Percentiles rank a stretch among this genome's conserved stretches.
Evolutionary conservation across 2,888 invertebrate genomes (phyloP).

Genomic region (Reticulitermes lucifugus): DNA sequence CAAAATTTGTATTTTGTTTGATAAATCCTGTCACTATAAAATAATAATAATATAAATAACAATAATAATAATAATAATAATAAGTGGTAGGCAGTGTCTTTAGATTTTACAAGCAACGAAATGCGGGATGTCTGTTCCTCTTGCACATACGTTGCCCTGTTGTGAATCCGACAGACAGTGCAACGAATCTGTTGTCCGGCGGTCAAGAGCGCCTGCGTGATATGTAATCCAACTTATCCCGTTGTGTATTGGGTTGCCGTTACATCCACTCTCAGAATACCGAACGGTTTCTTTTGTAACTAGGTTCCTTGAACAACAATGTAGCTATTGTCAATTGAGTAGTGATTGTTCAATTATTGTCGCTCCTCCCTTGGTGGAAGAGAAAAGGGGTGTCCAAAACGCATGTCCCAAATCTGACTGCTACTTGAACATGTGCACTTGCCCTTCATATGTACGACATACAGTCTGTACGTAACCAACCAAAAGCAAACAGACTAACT

Average conservation of each 20-base stretch:
- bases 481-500: no score
- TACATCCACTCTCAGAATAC: constrained; percentile 2
- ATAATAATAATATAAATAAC: no score
- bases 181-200: background rate
- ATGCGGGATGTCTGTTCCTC: background rate
- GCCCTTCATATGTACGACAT: no score
- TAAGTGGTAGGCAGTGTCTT: no score
- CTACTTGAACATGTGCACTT: no score
- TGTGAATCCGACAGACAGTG: background rate
- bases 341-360: constrained; percentile 21
- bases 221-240: constrained; percentile 16
- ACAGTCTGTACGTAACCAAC: no score
- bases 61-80: no score
- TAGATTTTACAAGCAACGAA: no score
- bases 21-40: no score
- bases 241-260: constrained; percentile 15
- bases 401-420: no score
- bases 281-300: constrained; percentile 4
- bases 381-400: background rate
- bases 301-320: background rate
- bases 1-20: no score
- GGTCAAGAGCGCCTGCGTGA: constrained; percentile 9
- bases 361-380: no score
- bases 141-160: background rate
- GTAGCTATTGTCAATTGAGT: background rate